These are phyloP conservation scores for Drosophila takahashii DNA, from an alignment of 1,140 invertebrate genomes.

Conservation along the genomic window DNA sequence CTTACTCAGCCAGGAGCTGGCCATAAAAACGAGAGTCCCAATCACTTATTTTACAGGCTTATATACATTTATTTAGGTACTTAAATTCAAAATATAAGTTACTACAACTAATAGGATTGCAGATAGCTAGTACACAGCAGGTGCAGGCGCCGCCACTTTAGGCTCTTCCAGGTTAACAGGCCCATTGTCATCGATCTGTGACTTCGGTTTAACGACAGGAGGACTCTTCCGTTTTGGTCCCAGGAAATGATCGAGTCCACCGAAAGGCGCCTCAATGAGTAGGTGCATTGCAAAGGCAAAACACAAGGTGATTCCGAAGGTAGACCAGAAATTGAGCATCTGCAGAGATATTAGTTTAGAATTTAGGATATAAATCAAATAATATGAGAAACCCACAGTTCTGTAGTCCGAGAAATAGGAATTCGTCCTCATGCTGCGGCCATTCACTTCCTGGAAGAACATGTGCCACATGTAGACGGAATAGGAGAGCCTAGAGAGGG, in stretches of 20 bases:
- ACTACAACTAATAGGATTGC: neutral
- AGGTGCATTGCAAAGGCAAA: constrained; percentile 31
- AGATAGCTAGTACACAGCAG: neutral
- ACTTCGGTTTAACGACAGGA: neutral
- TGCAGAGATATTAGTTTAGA: neutral
- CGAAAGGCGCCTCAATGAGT: constrained; percentile 43
- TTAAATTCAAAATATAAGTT: neutral
- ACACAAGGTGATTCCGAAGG: constrained; percentile 27
- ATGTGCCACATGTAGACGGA: constrained; percentile 85
- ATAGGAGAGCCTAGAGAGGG: constrained; percentile 85
- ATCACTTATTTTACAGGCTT: neutral
- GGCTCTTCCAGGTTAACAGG: neutral
- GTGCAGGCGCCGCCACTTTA: neutral
- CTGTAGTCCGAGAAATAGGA: constrained; percentile 53
- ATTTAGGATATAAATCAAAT: too few species aligned
- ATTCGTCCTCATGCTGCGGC: constrained; percentile 22
- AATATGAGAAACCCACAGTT: constrained; percentile 25
- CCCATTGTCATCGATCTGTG: neutral
- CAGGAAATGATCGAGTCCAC: constrained; percentile 20
- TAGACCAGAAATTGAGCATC: constrained; percentile 44
- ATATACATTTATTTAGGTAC: constrained; percentile 2
- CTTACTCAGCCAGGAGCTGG: constrained; percentile 55
- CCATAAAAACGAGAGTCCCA: neutral
- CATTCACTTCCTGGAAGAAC: constrained; percentile 51
- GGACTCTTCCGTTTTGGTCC: neutral